Percentiles rank a stretch among this genome's conserved stretches.
Evolutionary conservation across 2,888 invertebrate genomes (phyloP).

Genomic region (Ophion slaviceki): DNA sequence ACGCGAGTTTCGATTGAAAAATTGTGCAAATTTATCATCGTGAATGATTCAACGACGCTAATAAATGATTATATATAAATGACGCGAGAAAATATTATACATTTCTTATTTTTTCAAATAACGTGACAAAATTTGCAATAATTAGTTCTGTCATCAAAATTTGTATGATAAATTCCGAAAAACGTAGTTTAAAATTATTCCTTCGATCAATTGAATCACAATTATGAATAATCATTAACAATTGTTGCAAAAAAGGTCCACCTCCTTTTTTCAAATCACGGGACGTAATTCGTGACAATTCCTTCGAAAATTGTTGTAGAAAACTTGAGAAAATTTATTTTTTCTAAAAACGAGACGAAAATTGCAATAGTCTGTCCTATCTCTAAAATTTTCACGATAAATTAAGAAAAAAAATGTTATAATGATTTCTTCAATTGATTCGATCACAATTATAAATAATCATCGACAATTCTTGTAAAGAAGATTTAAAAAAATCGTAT

Average conservation of each 20-base stretch:
- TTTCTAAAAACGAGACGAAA: too few relatives aligned
- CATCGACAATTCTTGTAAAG: background rate
- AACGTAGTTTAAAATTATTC: background rate
- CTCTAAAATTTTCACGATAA: background rate
- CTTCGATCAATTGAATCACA: background rate
- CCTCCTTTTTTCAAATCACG: background rate
- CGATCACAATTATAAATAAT: background rate
- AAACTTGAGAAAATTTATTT: background rate
- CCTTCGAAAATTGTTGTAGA: background rate
- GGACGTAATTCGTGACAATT: background rate
- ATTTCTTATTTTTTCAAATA: too few relatives aligned
- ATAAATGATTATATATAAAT: too few relatives aligned
- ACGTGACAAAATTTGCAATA: too few relatives aligned
- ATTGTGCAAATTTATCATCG: background rate
- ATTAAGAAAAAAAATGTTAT: too few relatives aligned
- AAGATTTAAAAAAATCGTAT: background rate
- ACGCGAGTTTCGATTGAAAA: constrained; percentile 18
- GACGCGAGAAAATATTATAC: too few relatives aligned
- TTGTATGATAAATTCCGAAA: background rate
- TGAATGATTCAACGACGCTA: background rate
- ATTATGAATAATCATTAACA: background rate
- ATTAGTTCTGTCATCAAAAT: background rate
- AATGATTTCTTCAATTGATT: background rate
- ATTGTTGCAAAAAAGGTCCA: background rate
- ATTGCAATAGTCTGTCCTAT: too few relatives aligned